Evolutionary conservation across 64 coral and sea anemone genomes (phyloP).

Genomic region (Stichodactyla mertensii): DNA sequence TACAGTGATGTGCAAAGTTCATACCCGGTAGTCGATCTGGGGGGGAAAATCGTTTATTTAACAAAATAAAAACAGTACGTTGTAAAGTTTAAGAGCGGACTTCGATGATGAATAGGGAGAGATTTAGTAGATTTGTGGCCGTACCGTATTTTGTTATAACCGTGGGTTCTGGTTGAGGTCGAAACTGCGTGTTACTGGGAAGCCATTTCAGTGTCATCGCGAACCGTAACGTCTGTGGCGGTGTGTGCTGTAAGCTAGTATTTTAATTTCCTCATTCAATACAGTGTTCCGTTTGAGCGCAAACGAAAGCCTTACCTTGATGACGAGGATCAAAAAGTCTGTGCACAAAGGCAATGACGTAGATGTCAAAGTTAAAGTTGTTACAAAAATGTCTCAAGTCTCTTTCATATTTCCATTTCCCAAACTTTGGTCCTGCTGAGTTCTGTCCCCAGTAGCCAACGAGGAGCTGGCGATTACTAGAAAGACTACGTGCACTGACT

Average conservation of each 20-base stretch:
- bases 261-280: too few relatives aligned
- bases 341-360: conserved; percentile 64
- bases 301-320: not conserved
- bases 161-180: too few relatives aligned
- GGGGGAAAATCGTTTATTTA: conserved; percentile 54
- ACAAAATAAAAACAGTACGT: conserved; percentile 41
- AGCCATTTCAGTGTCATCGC: too few relatives aligned
- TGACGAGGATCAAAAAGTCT: conserved; percentile 58
- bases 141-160: too few relatives aligned
- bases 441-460: conserved; percentile 96
- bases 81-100: too few relatives aligned
- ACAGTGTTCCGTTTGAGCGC: too few relatives aligned
- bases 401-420: conserved; percentile 68
- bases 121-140: too few relatives aligned
- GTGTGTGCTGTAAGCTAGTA: too few relatives aligned
- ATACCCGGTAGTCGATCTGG: conserved; percentile 49
- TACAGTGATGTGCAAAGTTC: conserved; percentile 76
- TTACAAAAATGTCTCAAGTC: conserved; percentile 54
- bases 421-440: conserved; percentile 69
- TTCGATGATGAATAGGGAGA: too few relatives aligned
- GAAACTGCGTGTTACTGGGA: too few relatives aligned
- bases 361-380: conserved; percentile 73
- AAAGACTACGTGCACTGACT: not conserved
- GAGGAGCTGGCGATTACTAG: conserved; percentile 41
- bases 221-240: too few relatives aligned